A percentile compares a stretch with the other conserved stretches of the same genome.
Conservation (phyloP, 1,140 invertebrate species). For the Tigriopus japonicus region DNA sequence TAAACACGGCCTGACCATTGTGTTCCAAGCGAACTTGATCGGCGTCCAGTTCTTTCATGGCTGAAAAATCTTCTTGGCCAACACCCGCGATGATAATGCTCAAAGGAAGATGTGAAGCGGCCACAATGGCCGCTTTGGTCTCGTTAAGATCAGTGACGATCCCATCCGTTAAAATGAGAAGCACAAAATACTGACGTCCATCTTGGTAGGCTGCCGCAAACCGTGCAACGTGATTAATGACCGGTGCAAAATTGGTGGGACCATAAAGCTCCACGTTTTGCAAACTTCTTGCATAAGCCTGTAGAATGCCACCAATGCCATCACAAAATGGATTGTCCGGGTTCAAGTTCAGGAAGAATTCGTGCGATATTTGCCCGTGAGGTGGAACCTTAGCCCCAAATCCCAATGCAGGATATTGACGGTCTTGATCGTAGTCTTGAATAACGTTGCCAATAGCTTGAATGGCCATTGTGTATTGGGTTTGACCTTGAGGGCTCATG, state of each 20-base stretch:
- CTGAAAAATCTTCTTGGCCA: slow-evolving; percentile 36
- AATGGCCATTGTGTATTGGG: slow-evolving; percentile 36
- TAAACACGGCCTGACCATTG: slow-evolving; percentile 27
- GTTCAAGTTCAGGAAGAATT: slow-evolving; percentile 37
- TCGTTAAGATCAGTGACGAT: slow-evolving; percentile 30
- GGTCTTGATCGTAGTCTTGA: slow-evolving; percentile 34
- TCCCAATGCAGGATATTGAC: slow-evolving; percentile 30
- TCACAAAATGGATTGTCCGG: slow-evolving; percentile 35
- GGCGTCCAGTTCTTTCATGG: slow-evolving; percentile 37
- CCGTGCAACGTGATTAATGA: slow-evolving; percentile 27
- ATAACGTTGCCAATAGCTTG: slow-evolving; percentile 36
- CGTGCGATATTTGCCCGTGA: slow-evolving; percentile 31
- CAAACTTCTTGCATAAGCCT: slow-evolving; percentile 29
- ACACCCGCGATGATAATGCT: slow-evolving; percentile 44
- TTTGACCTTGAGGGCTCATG: background rate
- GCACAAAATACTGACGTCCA: slow-evolving; percentile 32
- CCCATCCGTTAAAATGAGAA: slow-evolving; percentile 38
- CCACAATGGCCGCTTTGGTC: slow-evolving; percentile 27
- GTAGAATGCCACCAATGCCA: slow-evolving; percentile 27
- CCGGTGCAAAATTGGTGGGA: slow-evolving; percentile 34
- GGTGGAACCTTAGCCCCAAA: slow-evolving; percentile 31
- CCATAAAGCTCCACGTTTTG: slow-evolving; percentile 30
- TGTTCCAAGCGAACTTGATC: slow-evolving; percentile 32
- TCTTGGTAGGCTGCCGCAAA: slow-evolving; percentile 23
- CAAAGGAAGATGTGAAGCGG: slow-evolving; percentile 35